Base-by-base conservation (phyloP, 2,797 vertebrate species). In the Paratrypauchen microcephalus region DNA sequence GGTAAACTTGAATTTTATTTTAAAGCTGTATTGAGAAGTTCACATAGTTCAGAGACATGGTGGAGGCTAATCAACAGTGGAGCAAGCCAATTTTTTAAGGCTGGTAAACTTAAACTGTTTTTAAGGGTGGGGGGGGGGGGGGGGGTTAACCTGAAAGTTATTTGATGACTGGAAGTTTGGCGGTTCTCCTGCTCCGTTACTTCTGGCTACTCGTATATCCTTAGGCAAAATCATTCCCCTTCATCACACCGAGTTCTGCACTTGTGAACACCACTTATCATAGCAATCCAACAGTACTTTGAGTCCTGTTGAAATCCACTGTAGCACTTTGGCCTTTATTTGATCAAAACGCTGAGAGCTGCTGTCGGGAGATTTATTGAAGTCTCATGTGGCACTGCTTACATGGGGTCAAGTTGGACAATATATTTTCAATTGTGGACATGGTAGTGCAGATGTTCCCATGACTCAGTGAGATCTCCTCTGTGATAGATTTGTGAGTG, bases 401-500 rank as follows among this genome's bases (percentile, higher is more conserved):
- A 66, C 52, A 5, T 52, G 30, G 24, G 52, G 65, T 66, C 48
- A 66, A 36, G 19, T 16, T 23, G 26, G 52, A 66, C 65, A 66
- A 64, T 64, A 48, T 48, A 64, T 64, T 64, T 64, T 36, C 30
- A 55, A 18, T 28, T 13, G 62, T 41, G 62, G 26, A 28, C 21
- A 11, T 61, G n/a, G 15, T 55, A 55, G 0, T 21, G 71, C 73
- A 69, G 77, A 68, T 63, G 65, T 52, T 76, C 65, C 65, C 45
- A 3, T 56, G 56, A 67, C 66, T 21, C 6, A 47, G 55, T 19
- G 11, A 54, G 67, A 66, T 73, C 32, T 54, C 66, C 48, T 30
- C 77, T 68, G 68, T 50, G 74, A 72, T 72, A 68, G 65, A 60
- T 54, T 60, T 71, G 45, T 59, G 69, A 72, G 75, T 3, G 65